Evolutionary conservation across 2,888 invertebrate genomes (phyloP), one percentile per base, ranked within the genome.

Genomic region (Polydrusus pterygomalis): DNA sequence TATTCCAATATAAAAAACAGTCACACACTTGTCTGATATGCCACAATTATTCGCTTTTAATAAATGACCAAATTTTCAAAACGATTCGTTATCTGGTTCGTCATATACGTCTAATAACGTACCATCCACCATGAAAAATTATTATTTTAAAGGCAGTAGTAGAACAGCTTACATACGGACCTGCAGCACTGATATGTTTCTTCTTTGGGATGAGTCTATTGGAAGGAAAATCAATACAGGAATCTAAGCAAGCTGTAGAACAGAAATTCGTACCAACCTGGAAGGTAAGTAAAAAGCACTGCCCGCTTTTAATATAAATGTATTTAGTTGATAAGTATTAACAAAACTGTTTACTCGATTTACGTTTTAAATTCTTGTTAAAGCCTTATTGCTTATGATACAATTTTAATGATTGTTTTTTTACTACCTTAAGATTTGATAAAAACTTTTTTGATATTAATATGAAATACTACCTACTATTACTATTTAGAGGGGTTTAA

Each of bases 121-220:
- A n/a, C n/a, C n/a, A n/a, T n/a, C n/a, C n/a, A n/a, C n/a, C n/a
- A n/a, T 25, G 5, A 25, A 25, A 25, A 25, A 3, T 11, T 43
- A 54, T 70, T 49, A 51, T 56, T 82, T 83, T 73, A 79, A 79
- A 89, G 89, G 89, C 89, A 47, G 74, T 88, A n/a, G 83, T 89
- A 25, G 92, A 92, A 81, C 91, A 92, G 86, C 84, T 90, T 68
- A 88, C 90, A 13, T 92, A 91, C 84, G 91, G 91, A 80, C 92
- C 92, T 43, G 88, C 90, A 81, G 90, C 91, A 54, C 89, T 91
- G 79, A 85, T 88, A 47, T 88, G 89, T 77, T 92, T 92, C 85
- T 90, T 91, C 82, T 89, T 90, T 82, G 89, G 88, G 65, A 91
- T 92, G 90, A 90, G 89, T 80, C 82, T 91, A 17, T 83, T 92